Percentiles rank a stretch among this genome's conserved stretches.
Conservation (phyloP, 2,888 invertebrate species). For the Gortyna flavago region DNA sequence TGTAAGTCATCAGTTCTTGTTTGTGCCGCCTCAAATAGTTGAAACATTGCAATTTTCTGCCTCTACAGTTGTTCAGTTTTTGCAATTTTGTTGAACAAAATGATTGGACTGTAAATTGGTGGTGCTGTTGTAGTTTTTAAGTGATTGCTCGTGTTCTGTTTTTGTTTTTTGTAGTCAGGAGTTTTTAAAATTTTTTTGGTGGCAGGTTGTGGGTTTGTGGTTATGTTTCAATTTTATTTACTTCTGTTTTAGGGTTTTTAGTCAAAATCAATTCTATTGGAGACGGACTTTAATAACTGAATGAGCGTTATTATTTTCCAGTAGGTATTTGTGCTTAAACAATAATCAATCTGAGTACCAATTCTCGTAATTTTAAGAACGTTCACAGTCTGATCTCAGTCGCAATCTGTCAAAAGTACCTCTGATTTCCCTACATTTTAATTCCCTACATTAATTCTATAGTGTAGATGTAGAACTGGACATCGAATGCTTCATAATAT, state of each 20-base stretch:
- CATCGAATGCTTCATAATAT: background rate
- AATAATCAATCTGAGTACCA: too few relatives aligned
- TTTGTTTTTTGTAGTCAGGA: background rate
- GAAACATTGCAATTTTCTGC: slow-evolving; percentile 59
- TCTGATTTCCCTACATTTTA: background rate
- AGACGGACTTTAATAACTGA: background rate
- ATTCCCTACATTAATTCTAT: background rate
- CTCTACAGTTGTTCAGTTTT: slow-evolving; percentile 27
- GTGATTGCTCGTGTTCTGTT: slow-evolving; percentile 6
- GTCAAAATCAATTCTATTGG: too few relatives aligned
- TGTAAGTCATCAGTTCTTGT: slow-evolving; percentile 74
- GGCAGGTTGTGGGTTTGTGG: background rate
- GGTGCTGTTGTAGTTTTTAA: slow-evolving; percentile 3
- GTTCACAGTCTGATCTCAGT: background rate
- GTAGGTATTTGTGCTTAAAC: background rate
- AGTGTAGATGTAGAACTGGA: background rate
- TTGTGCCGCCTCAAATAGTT: slow-evolving; percentile 62
- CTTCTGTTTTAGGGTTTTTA: background rate
- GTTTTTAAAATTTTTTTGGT: background rate
- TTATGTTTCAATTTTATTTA: too few relatives aligned
- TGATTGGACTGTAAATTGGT: slow-evolving; percentile 28
- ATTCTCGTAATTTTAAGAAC: background rate
- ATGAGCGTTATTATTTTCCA: background rate
- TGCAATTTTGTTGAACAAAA: slow-evolving; percentile 17
- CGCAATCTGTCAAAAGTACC: background rate